Conservation (phyloP, 2,888 invertebrate species). For the Brachylomia viminalis region DNA sequence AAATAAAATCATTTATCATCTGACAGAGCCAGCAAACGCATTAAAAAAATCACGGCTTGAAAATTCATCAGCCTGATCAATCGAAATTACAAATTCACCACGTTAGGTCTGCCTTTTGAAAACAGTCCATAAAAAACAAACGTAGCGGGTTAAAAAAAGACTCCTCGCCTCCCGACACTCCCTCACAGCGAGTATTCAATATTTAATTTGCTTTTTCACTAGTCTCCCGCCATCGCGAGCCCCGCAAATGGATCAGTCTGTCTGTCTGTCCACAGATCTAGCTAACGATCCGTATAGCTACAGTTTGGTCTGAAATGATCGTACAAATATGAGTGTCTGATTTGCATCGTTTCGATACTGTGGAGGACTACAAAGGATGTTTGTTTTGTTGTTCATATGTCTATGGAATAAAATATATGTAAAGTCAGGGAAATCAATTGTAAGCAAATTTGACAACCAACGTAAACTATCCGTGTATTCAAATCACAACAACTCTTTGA, state of each 20-base stretch:
- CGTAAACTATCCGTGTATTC: no score
- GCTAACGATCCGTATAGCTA: slow-evolving; percentile 52
- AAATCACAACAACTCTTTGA: neutral
- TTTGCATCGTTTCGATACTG: slow-evolving; percentile 9
- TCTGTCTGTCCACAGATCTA: slow-evolving; percentile 63
- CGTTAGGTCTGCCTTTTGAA: slow-evolving; percentile 43
- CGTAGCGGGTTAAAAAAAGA: slow-evolving; percentile 59
- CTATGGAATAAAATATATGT: neutral
- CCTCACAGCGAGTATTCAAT: slow-evolving; percentile 76
- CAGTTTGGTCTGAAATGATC: slow-evolving; percentile 24
- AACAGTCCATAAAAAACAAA: slow-evolving; percentile 56
- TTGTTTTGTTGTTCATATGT: slow-evolving; percentile 1
- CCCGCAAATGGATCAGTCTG: slow-evolving; percentile 76
- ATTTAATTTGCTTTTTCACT: slow-evolving; percentile 78
- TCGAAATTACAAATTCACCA: slow-evolving; percentile 59
- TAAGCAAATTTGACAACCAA: neutral
- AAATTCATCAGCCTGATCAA: slow-evolving; percentile 56
- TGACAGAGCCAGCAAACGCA: slow-evolving; percentile 2
- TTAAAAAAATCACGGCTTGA: slow-evolving; percentile 33
- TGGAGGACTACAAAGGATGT: neutral
- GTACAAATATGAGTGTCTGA: slow-evolving; percentile 9
- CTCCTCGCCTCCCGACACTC: slow-evolving; percentile 68
- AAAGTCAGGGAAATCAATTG: neutral
- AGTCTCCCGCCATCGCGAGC: slow-evolving; percentile 64
- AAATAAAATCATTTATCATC: no score